Evolutionary conservation across 1,140 invertebrate genomes (phyloP), one percentile per base, ranked within the genome.

Genomic region (Drosophila mauritiana): DNA sequence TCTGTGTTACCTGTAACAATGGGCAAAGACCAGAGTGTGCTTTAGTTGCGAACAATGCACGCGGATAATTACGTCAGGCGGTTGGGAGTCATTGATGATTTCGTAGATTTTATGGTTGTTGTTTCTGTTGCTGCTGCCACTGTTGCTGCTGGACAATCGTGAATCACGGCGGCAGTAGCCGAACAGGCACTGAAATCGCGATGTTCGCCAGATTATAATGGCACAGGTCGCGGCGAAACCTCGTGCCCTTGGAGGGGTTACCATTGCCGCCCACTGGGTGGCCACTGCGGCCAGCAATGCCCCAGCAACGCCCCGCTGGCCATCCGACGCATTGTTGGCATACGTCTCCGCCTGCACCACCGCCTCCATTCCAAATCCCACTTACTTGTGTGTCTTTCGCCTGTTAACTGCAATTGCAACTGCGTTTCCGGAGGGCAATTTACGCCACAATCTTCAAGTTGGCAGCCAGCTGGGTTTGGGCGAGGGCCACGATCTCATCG

Each of bases 231-330:
- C 53, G 64, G 48, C 67, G 55, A 39, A 55, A 86, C 49, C 59
- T 59, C 61, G 58, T 80, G 81, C 81, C 81, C 81, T 85, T 85
- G 81, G 65, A 55, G 57, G 81, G 73, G 82, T 74, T 82, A 79
- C 78, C 52, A 27, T 20, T 17, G 40, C 69, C 58, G 51, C 73
- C 63, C 74, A 77, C 49, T 51, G 73, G 73, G 73, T 54, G 31
- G 73, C 43, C 34, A 22, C 46, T 20, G 17, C 20, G 25, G 34
- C 51, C 46, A 7, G 17, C 63, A 34, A 5, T 51, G n/a, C 48
- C 25, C 48, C 25, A 27, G 37, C 51, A 27, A 34, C 73, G 40
- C 52, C 43, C 22, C 43, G 4, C 20, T 42, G 34, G n/a, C 49
- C 69, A 52, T 39, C 22, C 31, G 25, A 48, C 7, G n/a, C 40